Evolutionary conservation across 30 jellyfish, hydroid and myxozoan genomes (phyloP), one percentile per base, ranked within the genome.

Genomic region (Sanderia malayensis): DNA sequence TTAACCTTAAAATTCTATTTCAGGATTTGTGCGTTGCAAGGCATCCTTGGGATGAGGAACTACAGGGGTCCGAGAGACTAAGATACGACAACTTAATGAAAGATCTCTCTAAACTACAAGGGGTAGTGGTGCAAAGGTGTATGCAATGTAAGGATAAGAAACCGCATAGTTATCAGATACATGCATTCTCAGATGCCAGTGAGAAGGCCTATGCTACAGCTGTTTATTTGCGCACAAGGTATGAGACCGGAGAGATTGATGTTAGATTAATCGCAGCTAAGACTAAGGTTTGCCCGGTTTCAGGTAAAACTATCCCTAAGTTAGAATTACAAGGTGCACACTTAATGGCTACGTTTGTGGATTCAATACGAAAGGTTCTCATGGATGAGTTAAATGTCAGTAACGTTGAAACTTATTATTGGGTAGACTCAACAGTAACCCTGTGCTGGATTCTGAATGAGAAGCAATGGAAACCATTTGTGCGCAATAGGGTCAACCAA

Each of bases 301-400:
- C 4, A 10, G 33, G 72, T 24, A 24, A 60, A 22, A 60, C 49
- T 2, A 60, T 60, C 3, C 72, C 72, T 3, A 60, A 24, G 45
- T 9, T 60, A 4, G 72, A 60, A 22, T 60, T 60, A 60, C 47
- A 8, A 60, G 72, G 72, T 6, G 72, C 72, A 8, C 27, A 24
- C 28, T 60, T 60, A 19, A 17, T 60, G 47, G 72, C 72, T 4
- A 10, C 20, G 18, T 60, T 60, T 6, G 72, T 60, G 23, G 49
- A 60, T 8, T 8, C 49, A 4, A 60, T 60, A 4, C 24, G 28
- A 60, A 8, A 7, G 49, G 27, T 24, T 4, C 47, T 60, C 9
- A 18, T 11, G 13, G 72, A 17, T 1, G 72, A 60, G 19, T 22
- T 60, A 4, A 22, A 22, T 8, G 72, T 8, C 2, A 60, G 46